Evolutionary conservation across 2,888 invertebrate species (phyloP), one percentile per base, ranked within the genome.

Genomic region (Ochlodes sylvanus): DNA sequence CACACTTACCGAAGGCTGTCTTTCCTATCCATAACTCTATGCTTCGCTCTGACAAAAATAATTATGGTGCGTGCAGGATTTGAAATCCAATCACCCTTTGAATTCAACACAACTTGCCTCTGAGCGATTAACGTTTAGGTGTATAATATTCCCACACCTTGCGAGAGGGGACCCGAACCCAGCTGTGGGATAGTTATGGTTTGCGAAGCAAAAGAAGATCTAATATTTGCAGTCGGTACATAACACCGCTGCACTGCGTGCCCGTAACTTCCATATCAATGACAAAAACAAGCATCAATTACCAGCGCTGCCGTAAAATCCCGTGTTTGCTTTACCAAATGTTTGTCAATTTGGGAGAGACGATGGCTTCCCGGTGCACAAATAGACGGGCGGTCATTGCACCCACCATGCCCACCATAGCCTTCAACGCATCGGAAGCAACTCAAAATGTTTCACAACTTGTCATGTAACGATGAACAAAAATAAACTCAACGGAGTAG

Each of bases 291-390:
- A 52, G 52, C 21, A 52, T 52, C 52, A 52, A 21, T 50, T 27
- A 27, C 52, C 21, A 52, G 21, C 52, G 52, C 52, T 21, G 21
- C 52, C 14, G 52, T 34, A 15, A 55, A 32, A 55, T 54, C 55
- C 34, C 27, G 63, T 56, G 63, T 56, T 50, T 41, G 21, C 19
- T 58, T 38, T 41, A 14, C 52, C 58, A 50, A 65, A 65, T 57
- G 41, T 65, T 65, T 65, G 65, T 65, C 65, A 65, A 58, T 65
- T 58, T 38, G 64, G 65, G 58, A 65, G 65, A 50, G 56, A n/a
- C n/a, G n/a, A 55, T 50, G 38, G 65, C 65, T 65, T 65, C 65
- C 65, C 38, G 56, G 58, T 65, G 5, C 27, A 56, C 58, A 65
- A 65, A 65, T 65, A 65, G 58, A 65, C 19, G 12, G 21, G 42